phyloP scores from a whole-genome alignment of 2,113 vertebrate genomes.

The Trichomycterus rosablanca region DNA sequence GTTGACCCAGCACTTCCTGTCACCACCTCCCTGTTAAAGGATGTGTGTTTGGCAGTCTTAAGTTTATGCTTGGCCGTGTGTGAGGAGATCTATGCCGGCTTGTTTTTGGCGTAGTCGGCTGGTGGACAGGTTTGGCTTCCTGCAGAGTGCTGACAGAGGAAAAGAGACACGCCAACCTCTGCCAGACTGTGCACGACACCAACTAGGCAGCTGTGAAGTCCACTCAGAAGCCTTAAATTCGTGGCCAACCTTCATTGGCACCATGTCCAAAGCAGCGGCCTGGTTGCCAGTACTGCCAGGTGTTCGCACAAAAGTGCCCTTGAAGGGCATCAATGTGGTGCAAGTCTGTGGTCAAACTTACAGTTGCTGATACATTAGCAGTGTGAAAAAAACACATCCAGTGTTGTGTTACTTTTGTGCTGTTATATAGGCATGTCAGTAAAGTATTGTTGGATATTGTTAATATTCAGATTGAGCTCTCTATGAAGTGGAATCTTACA shows the following conservation, averaged over 20 bases:
- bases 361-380: too few species aligned
- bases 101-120: constrained; percentile 53
- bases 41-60: neutral
- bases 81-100: constrained; percentile 35
- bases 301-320: constrained; percentile 61
- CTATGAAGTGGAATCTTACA: too few species aligned
- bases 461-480: too few species aligned
- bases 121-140: constrained; percentile 47
- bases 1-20: constrained; percentile 1
- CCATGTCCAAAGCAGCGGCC: constrained; percentile 48
- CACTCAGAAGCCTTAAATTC: constrained; percentile 54
- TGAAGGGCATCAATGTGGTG: constrained; percentile 30
- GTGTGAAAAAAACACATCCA: too few species aligned
- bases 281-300: constrained; percentile 62
- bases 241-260: constrained; percentile 56
- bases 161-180: constrained; percentile 37
- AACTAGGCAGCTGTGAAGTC: constrained; percentile 64
- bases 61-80: constrained; percentile 10
- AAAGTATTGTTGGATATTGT: too few species aligned
- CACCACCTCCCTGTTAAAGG: neutral
- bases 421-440: too few species aligned
- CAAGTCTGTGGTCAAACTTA: constrained; percentile 10
- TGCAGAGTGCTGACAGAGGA: constrained; percentile 48
- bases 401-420: too few species aligned
- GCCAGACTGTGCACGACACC: constrained; percentile 60